A percentile compares a stretch with the other conserved stretches of the same genome.
These are phyloP conservation scores for Hypselothyrea guttata DNA, from an alignment of 2,888 invertebrate species.

Conservation along the genomic window DNA sequence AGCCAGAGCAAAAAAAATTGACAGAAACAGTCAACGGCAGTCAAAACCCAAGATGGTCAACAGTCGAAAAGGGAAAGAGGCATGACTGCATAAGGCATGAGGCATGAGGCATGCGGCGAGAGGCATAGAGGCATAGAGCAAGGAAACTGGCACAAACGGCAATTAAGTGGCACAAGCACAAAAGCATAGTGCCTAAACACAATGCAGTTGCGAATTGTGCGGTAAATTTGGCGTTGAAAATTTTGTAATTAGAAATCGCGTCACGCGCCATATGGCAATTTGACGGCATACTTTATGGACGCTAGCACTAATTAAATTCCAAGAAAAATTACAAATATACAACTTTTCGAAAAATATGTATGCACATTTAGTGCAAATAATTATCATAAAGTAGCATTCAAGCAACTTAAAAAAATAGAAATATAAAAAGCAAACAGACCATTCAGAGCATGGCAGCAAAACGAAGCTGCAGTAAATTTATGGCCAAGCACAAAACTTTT, in stretches of 20 bases:
- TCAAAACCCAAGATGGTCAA: conserved; percentile 36
- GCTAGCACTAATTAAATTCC: conserved; percentile 42
- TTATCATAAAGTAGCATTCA: conserved; percentile 48
- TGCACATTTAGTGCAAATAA: conserved; percentile 31
- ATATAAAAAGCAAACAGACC: conserved; percentile 27
- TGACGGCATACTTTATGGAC: conserved; percentile 33
- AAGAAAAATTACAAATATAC: conserved; percentile 15
- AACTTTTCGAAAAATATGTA: conserved; percentile 6
- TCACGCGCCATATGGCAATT: conserved; percentile 37
- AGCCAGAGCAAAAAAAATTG: conserved; percentile 31
- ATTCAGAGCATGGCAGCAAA: conserved; percentile 47
- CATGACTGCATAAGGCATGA: conserved; percentile 4
- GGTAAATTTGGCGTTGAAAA: conserved; percentile 27
- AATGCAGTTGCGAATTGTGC: conserved; percentile 31
- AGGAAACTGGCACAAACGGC: conserved; percentile 30
- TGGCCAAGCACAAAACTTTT: conserved; percentile 48
- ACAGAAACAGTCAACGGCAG: conserved; percentile 46
- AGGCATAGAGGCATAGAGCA: neutral
- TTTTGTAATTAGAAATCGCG: conserved; percentile 45
- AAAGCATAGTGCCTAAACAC: conserved; percentile 4
- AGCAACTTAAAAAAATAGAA: conserved; percentile 1
- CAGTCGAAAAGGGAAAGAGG: neutral
- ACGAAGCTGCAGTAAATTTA: conserved; percentile 58
- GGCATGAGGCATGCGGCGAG: neutral
- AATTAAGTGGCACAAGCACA: conserved; percentile 21